Conservation (phyloP, 2,797 vertebrate species). For the Pampus argenteus region DNA sequence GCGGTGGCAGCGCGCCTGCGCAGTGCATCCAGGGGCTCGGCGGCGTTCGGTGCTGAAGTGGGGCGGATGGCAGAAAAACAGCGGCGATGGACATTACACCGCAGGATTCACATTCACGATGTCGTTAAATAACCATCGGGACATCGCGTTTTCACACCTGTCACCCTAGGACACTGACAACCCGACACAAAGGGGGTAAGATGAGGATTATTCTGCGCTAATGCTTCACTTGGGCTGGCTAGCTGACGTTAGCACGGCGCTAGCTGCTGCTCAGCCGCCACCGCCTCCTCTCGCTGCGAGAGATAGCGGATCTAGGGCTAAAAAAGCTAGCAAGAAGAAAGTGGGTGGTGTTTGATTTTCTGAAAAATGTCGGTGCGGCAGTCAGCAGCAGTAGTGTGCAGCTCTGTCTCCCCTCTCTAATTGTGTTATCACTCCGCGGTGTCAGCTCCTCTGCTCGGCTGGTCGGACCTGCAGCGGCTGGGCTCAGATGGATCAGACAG, state of each 20-base stretch:
- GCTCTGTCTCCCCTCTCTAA: background rate
- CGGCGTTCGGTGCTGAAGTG: conserved; percentile 97
- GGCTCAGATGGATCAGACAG: conserved; percentile 68
- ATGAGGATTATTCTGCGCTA: conserved; percentile 68
- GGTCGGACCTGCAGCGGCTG: conserved; percentile 67
- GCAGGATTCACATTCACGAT: conserved; percentile 75
- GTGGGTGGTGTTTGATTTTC: conserved; percentile 70
- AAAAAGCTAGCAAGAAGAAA: conserved; percentile 68
- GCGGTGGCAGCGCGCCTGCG: conserved; percentile 83
- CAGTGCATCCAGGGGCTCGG: conserved; percentile 91
- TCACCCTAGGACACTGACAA: conserved; percentile 77
- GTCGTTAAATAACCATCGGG: conserved; percentile 67
- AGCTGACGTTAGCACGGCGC: conserved; percentile 75
- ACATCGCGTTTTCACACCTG: conserved; percentile 58
- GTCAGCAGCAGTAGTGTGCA: conserved; percentile 1
- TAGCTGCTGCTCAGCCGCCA: conserved; percentile 68
- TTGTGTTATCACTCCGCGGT: conserved; percentile 7
- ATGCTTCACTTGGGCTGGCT: conserved; percentile 70
- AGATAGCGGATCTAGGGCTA: conserved; percentile 68
- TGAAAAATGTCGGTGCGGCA: conserved; percentile 31
- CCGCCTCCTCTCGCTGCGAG: conserved; percentile 65
- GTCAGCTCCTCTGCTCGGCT: conserved; percentile 42
- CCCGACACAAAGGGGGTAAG: conserved; percentile 81
- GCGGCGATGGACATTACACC: conserved; percentile 89
- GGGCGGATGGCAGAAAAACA: conserved; percentile 92